Evolutionary conservation across 92 coral and sea anemone species (phyloP).

Genomic region (Muricea muricata): DNA sequence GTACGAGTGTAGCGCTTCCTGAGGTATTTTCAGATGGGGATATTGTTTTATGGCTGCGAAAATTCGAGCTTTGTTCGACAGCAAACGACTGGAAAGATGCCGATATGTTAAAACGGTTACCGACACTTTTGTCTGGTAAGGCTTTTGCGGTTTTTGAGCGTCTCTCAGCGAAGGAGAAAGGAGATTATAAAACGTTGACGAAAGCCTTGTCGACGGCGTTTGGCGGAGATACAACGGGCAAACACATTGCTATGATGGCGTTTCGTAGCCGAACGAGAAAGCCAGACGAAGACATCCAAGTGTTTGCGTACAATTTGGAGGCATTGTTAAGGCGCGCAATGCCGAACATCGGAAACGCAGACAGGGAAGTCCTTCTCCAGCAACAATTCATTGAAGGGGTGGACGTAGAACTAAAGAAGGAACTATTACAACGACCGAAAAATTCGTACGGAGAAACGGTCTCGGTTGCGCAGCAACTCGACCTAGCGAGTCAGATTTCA

Average conservation of each 20-base stretch:
- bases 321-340: neutral
- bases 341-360: constrained; percentile 8
- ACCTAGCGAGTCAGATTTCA: neutral
- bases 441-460: neutral
- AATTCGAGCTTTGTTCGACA: neutral
- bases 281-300: neutral
- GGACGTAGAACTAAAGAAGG: neutral
- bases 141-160: constrained; percentile 15
- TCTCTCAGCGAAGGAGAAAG: neutral
- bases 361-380: neutral
- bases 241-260: neutral
- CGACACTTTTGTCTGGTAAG: constrained; percentile 3
- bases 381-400: constrained; percentile 1
- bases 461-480: neutral
- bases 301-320: neutral
- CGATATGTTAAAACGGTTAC: constrained; percentile 11
- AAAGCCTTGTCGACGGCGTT: neutral
- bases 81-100: constrained; percentile 10
- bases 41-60: neutral
- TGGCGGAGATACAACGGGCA: neutral
- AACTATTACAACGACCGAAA: constrained; percentile 12
- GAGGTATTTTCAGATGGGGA: constrained; percentile 15
- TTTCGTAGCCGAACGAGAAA: neutral
- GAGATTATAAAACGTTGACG: neutral
- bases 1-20: constrained; percentile 11